A percentile compares a stretch with the other conserved stretches of the same genome.
Conservation (phyloP, 2,797 vertebrate genomes). For the Artibeus jamaicensis region DNA sequence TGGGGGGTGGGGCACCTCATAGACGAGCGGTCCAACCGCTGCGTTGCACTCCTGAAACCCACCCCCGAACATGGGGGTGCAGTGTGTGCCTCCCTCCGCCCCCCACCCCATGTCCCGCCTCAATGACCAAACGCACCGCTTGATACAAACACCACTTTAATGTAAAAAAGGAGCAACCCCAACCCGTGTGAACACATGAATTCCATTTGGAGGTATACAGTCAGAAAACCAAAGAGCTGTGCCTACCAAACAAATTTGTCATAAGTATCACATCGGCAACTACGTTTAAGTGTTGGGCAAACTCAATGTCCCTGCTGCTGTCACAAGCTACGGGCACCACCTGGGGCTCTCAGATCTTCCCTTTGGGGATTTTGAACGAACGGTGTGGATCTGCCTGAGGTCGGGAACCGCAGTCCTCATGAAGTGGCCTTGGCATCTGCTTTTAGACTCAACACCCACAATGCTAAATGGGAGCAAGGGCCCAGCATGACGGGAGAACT, state of each 20-base stretch:
- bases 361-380: not conserved
- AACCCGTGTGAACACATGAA: slow-evolving; percentile 79
- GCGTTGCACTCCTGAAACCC: not conserved
- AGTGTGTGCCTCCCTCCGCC: rapidly evolving
- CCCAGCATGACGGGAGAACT: not conserved
- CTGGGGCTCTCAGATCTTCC: not conserved
- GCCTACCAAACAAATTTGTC: slow-evolving; percentile 82
- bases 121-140: rapidly evolving
- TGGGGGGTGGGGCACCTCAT: not conserved
- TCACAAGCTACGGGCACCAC: not conserved
- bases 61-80: too few species aligned
- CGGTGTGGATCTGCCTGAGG: rapidly evolving
- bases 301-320: not conserved
- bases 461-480: not conserved
- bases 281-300: slow-evolving; percentile 85
- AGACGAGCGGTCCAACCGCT: not conserved
- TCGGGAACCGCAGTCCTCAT: rapidly evolving
- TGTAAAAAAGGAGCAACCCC: slow-evolving; percentile 54
- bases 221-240: slow-evolving; percentile 84
- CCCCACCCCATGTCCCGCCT: rapidly evolving
- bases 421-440: rapidly evolving
- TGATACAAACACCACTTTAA: slow-evolving; percentile 68
- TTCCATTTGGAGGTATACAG: slow-evolving; percentile 83
- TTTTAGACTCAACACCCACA: not conserved
- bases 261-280: slow-evolving; percentile 83